Conservation (phyloP, 2,888 invertebrate species). For the Agrochola macilenta region DNA sequence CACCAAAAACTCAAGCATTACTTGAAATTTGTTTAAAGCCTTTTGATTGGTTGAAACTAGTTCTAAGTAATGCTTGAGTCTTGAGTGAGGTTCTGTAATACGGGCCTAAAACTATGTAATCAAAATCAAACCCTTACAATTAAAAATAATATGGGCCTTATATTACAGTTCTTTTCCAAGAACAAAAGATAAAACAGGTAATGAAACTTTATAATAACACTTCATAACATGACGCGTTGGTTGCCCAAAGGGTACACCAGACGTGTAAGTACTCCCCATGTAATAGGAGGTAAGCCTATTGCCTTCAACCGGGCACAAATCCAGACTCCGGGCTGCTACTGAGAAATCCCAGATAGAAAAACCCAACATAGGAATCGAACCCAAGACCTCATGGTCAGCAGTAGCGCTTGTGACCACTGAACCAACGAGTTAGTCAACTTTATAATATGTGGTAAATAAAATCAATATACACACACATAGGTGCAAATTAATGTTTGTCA, state of each 20-base stretch:
- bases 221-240: not conserved
- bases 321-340: not conserved
- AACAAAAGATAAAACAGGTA: not conserved
- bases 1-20: too few species aligned
- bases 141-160: too few species aligned
- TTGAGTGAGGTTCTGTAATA: too few species aligned
- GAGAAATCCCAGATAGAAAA: not conserved
- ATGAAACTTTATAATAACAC: conserved; percentile 8
- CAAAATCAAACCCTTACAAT: not conserved
- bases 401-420: not conserved
- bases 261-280: not conserved
- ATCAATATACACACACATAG: conserved; percentile 12
- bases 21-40: too few species aligned
- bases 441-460: conserved; percentile 25
- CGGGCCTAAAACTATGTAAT: not conserved
- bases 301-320: not conserved
- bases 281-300: not conserved
- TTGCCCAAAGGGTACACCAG: not conserved
- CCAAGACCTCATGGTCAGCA: not conserved
- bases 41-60: too few species aligned
- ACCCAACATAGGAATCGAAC: not conserved
- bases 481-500: conserved; percentile 38
- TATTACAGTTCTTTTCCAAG: not conserved
- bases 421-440: not conserved
- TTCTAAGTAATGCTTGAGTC: too few species aligned